Conservation (phyloP, 2,113 vertebrate species). For the Chloropsis hardwickii region DNA sequence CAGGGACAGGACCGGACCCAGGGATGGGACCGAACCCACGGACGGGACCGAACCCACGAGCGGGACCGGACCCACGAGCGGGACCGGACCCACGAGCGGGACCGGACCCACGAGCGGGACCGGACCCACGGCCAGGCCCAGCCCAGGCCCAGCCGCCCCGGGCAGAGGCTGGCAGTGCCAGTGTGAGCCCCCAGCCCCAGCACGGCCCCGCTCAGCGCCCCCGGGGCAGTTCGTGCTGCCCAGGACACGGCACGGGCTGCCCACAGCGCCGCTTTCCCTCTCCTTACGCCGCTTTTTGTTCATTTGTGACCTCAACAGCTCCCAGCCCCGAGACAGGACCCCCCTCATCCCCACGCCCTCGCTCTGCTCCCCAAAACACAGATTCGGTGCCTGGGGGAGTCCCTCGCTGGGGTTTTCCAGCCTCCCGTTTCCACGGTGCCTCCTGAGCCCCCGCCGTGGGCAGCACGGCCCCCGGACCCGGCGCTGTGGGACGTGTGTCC, state of each 20-base stretch:
- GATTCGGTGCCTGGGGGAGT: too few species aligned
- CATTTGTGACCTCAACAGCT: fast-evolving
- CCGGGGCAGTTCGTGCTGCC: not conserved
- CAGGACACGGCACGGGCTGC: fast-evolving
- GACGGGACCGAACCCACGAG: not conserved
- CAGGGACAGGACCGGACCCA: not conserved
- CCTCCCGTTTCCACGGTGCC: fast-evolving
- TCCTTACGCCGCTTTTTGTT: fast-evolving
- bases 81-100: too few species aligned
- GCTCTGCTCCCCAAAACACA: too few species aligned
- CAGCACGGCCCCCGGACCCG: not conserved
- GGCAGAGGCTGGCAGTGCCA: not conserved
- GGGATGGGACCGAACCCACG: fast-evolving
- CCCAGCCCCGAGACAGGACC: fast-evolving
- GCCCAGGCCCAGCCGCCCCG: not conserved
- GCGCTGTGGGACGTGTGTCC: not conserved
- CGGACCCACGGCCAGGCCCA: too few species aligned
- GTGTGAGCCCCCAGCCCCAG: not conserved
- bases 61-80: not conserved
- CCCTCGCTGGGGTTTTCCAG: too few species aligned
- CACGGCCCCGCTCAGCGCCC: not conserved
- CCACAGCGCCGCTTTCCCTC: fast-evolving
- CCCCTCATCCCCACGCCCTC: too few species aligned
- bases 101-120: too few species aligned
- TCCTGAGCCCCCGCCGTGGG: not conserved